Conservation (phyloP, 2,113 vertebrate genomes). For the Indri indri region DNA sequence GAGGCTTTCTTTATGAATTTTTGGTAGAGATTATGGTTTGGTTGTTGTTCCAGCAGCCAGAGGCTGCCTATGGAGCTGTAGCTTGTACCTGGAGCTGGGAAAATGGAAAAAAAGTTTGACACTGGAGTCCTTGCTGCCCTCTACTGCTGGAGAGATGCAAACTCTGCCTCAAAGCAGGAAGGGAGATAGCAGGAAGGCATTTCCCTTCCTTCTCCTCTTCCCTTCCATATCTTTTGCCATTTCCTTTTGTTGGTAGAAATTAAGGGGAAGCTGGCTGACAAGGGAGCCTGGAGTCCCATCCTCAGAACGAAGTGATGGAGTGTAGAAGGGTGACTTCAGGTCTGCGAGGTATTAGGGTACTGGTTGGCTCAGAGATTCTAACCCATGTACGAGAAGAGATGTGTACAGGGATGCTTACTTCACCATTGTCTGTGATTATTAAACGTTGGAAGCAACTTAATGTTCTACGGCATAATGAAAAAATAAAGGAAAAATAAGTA, state of each 20-base stretch:
- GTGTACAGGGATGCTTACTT: not conserved
- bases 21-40: not conserved
- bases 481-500: not conserved
- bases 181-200: not conserved
- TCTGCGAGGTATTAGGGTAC: not conserved
- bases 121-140: not conserved
- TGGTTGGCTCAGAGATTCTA: not conserved
- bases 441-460: not conserved
- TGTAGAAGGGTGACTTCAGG: not conserved
- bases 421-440: not conserved
- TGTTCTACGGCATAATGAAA: not conserved
- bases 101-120: not conserved
- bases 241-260: not conserved
- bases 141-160: not conserved
- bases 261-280: not conserved
- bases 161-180: not conserved
- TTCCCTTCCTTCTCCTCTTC: not conserved
- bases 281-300: too few species aligned
- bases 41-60: fast-evolving
- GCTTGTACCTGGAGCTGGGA: not conserved
- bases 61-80: not conserved
- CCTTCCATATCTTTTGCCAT: not conserved
- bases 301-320: not conserved
- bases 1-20: not conserved
- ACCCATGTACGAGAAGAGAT: not conserved